Percentiles rank a stretch among this genome's conserved stretches.
phyloP scores from a whole-genome alignment of 1,140 invertebrate species.

The Parapsyche elsis region DNA sequence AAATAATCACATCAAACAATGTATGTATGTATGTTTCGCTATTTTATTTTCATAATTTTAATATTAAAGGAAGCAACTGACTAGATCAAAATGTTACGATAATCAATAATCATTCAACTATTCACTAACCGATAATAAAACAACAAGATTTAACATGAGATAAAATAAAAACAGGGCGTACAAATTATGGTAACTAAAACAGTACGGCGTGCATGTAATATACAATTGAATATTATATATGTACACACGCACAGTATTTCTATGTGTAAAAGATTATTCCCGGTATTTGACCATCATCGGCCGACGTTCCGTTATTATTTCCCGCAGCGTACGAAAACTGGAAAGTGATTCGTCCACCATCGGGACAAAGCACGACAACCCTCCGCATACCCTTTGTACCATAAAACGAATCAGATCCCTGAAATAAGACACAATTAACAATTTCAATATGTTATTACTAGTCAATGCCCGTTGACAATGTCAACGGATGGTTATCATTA shows the following conservation, averaged over 20 bases:
- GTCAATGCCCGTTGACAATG: no score
- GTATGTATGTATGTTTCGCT: no score
- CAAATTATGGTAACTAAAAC: no score
- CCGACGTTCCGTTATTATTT: slow-evolving; percentile 91
- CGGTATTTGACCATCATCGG: slow-evolving; percentile 92
- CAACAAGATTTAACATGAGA: no score
- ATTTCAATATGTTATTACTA: background rate
- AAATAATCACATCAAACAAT: no score
- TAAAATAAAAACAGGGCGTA: no score
- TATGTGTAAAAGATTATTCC: slow-evolving; percentile 86
- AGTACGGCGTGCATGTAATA: no score
- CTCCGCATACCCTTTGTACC: slow-evolving; percentile 84
- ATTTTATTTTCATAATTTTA: no score
- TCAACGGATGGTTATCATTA: no score
- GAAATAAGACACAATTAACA: slow-evolving; percentile 57
- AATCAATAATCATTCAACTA: background rate
- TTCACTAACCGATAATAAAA: background rate
- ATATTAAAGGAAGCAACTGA: background rate
- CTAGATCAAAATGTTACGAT: slow-evolving; percentile 1
- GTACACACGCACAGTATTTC: slow-evolving; percentile 41
- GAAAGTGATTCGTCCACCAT: slow-evolving; percentile 81
- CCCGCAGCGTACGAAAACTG: slow-evolving; percentile 88
- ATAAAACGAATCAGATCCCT: slow-evolving; percentile 91
- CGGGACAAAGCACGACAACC: slow-evolving; percentile 80
- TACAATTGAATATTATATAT: background rate